Evolutionary conservation across 1,140 invertebrate genomes (phyloP).

Genomic region (Aphelinus atriplicis): DNA sequence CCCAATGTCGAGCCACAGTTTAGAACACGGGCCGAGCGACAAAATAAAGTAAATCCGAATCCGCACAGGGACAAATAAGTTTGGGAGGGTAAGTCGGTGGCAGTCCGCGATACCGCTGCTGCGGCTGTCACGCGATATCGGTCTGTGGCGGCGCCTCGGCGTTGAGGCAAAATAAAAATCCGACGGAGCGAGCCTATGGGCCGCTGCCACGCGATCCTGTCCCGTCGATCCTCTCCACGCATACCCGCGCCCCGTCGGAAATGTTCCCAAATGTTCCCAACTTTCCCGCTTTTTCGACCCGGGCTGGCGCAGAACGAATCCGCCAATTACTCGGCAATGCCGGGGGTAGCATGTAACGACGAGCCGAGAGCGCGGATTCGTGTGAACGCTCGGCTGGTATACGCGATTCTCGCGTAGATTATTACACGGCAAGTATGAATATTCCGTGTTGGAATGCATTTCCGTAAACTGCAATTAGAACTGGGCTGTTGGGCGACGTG

Average conservation of each 20-base stretch:
- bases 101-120: conserved; percentile 59
- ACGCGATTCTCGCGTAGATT: background rate
- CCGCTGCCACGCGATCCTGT: conserved; percentile 24
- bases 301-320: no score
- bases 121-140: conserved; percentile 57
- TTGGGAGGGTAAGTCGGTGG: conserved; percentile 47
- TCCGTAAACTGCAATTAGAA: background rate
- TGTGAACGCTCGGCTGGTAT: no score
- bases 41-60: conserved; percentile 40
- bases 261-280: no score
- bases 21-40: conserved; percentile 23
- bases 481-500: background rate
- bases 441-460: no score
- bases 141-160: no score
- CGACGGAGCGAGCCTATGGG: conserved; percentile 26
- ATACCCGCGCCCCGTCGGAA: no score
- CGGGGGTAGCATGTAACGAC: no score
- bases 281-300: no score
- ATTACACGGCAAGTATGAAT: no score
- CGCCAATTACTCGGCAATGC: no score
- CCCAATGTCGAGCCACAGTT: background rate
- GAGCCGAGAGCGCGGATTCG: no score
- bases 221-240: no score
- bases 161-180: conserved; percentile 2
- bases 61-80: conserved; percentile 42